Percentiles rank a stretch among this genome's conserved stretches.
Conservation (phyloP, 1,140 invertebrate genomes). For the Pachyrhynchus sulphureomaculatus region DNA sequence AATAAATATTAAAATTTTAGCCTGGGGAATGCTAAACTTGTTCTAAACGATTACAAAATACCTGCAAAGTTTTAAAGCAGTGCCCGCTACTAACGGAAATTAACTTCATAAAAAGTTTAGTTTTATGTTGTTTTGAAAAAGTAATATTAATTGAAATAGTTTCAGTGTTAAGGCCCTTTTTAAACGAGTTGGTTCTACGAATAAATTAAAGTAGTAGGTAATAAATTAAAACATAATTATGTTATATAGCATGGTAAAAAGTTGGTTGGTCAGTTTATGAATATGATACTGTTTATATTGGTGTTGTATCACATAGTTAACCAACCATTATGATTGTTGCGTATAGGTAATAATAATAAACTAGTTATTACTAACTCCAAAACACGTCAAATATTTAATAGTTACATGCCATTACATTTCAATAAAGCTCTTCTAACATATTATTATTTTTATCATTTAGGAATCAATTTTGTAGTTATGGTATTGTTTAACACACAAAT, state of each 20-base stretch:
- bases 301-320: too few species aligned
- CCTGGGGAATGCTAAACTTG: slow-evolving; percentile 4
- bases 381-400: too few species aligned
- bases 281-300: slow-evolving; percentile 4
- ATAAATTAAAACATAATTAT: neutral
- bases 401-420: too few species aligned
- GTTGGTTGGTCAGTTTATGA: slow-evolving; percentile 6
- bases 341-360: too few species aligned
- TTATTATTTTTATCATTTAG: too few species aligned
- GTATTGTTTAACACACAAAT: too few species aligned
- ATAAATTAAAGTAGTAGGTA: neutral
- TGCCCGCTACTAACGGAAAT: neutral
- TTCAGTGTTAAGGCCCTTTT: neutral
- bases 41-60: slow-evolving; percentile 6
- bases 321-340: too few species aligned
- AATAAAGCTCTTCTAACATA: too few species aligned
- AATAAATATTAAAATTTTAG: slow-evolving; percentile 1
- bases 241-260: neutral
- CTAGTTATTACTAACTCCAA: too few species aligned
- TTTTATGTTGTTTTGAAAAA: neutral
- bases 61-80: slow-evolving; percentile 4
- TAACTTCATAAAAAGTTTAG: neutral
- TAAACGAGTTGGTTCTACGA: neutral
- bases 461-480: too few species aligned
- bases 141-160: slow-evolving; percentile 5